Percentiles rank a stretch among this genome's conserved stretches.
Evolutionary conservation across 2,113 vertebrate genomes (phyloP).

Genomic region (Tylochromis polylepis): DNA sequence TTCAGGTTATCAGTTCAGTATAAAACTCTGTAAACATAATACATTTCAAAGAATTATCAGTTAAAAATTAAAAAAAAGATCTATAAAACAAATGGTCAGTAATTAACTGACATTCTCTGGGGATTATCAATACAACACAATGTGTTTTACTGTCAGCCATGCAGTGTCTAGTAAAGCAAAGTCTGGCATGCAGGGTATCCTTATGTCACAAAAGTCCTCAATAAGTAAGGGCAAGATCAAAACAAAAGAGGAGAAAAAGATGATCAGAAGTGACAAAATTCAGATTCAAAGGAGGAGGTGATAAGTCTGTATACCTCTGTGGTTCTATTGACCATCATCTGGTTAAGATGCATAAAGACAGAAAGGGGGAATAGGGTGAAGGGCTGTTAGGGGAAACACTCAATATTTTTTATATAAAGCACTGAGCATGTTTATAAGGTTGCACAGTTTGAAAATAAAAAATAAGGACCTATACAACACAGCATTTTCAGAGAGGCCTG

Average conservation of each 20-base stretch:
- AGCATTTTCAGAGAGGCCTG: not conserved
- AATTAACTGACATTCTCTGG: not conserved
- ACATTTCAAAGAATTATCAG: not conserved
- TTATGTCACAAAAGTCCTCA: not conserved
- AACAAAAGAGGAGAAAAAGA: constrained; percentile 35
- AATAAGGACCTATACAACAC: not conserved
- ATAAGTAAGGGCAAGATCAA: not conserved
- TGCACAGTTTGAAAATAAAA: not conserved
- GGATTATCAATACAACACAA: not conserved
- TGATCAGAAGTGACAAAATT: constrained; percentile 6
- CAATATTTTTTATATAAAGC: not conserved
- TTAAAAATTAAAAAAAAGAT: not conserved
- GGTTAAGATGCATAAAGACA: constrained; percentile 75
- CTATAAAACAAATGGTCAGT: not conserved
- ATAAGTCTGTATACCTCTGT: constrained; percentile 86
- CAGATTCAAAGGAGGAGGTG: not conserved
- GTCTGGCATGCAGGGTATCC: constrained; percentile 38
- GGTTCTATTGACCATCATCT: constrained; percentile 99
- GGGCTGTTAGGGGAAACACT: constrained; percentile 47
- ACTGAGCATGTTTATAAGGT: constrained; percentile 11
- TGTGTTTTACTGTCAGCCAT: constrained; percentile 45
- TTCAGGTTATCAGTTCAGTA: not conserved
- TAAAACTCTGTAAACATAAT: not conserved
- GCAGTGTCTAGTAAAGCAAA: constrained; percentile 22
- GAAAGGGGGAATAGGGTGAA: constrained; percentile 55